Evolutionary conservation across 2,113 vertebrate genomes (phyloP).

Genomic region (Laterallus jamaicensis): DNA sequence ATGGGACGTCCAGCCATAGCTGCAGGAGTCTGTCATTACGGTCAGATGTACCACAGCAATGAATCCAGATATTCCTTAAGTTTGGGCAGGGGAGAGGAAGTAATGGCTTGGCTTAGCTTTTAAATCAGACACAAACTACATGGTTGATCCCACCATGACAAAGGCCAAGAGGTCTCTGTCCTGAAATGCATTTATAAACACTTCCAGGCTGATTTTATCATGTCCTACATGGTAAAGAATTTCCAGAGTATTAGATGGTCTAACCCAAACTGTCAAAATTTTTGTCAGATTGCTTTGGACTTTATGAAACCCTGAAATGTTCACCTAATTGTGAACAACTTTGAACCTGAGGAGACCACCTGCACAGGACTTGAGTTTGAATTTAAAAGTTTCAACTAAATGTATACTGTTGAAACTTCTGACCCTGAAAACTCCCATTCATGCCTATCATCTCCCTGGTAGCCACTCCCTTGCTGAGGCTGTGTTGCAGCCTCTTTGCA

Average conservation of each 20-base stretch:
- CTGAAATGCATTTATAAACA: not conserved
- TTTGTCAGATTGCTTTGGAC: not conserved
- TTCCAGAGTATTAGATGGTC: not conserved
- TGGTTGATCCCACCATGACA: not conserved
- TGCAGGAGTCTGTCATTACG: not conserved
- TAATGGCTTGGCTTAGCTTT: not conserved
- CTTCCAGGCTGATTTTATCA: not conserved
- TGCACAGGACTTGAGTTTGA: not conserved
- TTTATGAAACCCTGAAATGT: not conserved
- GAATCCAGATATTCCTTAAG: not conserved
- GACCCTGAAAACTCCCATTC: accelerated
- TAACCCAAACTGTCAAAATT: not conserved
- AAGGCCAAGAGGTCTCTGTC: not conserved
- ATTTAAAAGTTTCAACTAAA: not conserved
- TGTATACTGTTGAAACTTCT: not conserved
- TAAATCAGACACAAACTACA: not conserved
- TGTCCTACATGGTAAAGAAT: not conserved
- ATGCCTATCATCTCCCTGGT: not conserved
- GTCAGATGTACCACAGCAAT: not conserved
- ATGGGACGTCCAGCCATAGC: not conserved
- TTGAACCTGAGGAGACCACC: not conserved
- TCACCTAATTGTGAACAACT: not conserved
- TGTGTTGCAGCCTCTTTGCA: not conserved
- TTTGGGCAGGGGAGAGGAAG: not conserved
- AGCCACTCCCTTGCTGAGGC: not conserved